Base-by-base conservation (phyloP, 1,140 invertebrate genomes). In the Pseudomyrmex flavicornis region DNA sequence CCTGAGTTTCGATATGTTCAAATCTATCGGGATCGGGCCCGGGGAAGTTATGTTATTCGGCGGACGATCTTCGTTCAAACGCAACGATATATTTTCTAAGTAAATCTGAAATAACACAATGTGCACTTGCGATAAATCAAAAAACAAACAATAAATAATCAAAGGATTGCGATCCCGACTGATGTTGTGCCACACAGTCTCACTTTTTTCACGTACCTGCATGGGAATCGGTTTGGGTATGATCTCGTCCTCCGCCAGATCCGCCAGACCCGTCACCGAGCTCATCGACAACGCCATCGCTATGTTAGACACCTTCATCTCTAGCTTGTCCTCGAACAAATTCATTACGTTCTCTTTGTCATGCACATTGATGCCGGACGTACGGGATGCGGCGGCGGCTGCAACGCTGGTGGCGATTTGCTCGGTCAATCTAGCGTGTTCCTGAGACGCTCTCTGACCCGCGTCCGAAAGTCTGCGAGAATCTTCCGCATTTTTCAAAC, bases 161-260 rank as follows among this genome's bases (percentile, higher is more conserved):
- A 7, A 4, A 35, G 35, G 35, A 35, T 35, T 35, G 35, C 35
- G 4, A 17, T 35, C 0, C 35, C 1, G 0, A 1, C 20, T 26
- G 26, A 26, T 26, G 35, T 35, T 26, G 35, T 35, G 7, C 35
- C 35, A 35, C 17, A 17, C 17, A 5, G 35, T 35, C 5, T 35
- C 35, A 35, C 35, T 35, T 35, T 35, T 5, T 5, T 35, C 35
- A 87, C 90, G 91, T 92, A 98, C 96, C 93, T 97, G 95, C 85
- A 98, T 94, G 1, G 98, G 98, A 93, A 98, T 95, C 0, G 97
- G 97, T 82, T 96, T 96, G 1, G 96, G 95, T 48, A 97, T 95
- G 48, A 98, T 95, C 95, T 98, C 98, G 94, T 99, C 98, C 92
- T 98, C 98, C 4, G 97, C 95, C 62, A 98, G 95, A 92, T 98